These are phyloP conservation scores for Callyntrura guangdongensis DNA, from an alignment of 2,888 invertebrate species.

Conservation along the genomic window DNA sequence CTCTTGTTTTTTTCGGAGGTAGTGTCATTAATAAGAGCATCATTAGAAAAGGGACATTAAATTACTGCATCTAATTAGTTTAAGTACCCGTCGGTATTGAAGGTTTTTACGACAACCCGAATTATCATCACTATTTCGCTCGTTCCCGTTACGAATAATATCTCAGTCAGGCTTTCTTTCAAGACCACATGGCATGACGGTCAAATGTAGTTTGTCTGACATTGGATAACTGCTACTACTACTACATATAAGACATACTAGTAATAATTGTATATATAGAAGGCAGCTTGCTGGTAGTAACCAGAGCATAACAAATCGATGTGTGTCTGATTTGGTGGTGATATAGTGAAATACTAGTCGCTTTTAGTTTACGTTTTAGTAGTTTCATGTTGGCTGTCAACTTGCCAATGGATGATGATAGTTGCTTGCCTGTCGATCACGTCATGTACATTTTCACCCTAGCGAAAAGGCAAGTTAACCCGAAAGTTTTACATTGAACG, in stretches of 20 bases:
- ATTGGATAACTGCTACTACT: neutral
- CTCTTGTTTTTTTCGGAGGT: neutral
- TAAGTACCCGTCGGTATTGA: conserved; percentile 12
- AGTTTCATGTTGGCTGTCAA: conserved; percentile 3
- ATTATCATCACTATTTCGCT: conserved; percentile 13
- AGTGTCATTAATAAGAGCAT: conserved; percentile 16
- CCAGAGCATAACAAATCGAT: conserved; percentile 55
- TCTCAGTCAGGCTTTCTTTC: neutral
- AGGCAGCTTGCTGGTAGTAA: neutral
- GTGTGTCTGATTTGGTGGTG: neutral
- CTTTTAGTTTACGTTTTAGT: neutral
- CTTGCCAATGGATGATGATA: conserved; percentile 40
- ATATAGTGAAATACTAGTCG: neutral
- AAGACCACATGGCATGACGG: conserved; percentile 11
- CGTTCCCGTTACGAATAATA: neutral
- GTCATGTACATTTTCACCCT: conserved; percentile 26
- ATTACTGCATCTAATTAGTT: conserved; percentile 26
- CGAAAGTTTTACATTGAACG: neutral
- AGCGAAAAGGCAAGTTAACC: neutral
- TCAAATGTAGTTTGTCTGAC: neutral
- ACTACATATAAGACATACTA: too few species aligned
- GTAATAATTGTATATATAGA: neutral
- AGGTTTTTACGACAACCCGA: conserved; percentile 15
- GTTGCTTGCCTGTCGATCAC: conserved; percentile 33
- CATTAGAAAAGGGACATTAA: conserved; percentile 50